Evolutionary conservation across 1,140 invertebrate species (phyloP).

Genomic region (Onthophagus taurus): DNA sequence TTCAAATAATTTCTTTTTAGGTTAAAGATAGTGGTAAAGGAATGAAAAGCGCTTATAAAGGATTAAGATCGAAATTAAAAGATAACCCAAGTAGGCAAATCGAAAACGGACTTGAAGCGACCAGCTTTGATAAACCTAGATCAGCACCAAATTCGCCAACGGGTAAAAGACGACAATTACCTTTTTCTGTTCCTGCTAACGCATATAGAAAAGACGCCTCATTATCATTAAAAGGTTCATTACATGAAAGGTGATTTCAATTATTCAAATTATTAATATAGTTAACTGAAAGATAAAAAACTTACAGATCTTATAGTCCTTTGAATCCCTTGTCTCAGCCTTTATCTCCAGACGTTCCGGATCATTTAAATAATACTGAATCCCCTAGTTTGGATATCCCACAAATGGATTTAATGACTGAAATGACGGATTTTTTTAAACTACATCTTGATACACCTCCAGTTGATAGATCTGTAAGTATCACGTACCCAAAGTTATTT

Average conservation of each 20-base stretch:
- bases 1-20: conserved; percentile 34
- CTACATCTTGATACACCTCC: conserved; percentile 40
- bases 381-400: conserved; percentile 38
- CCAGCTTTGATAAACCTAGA: conserved; percentile 42
- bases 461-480: conserved; percentile 47
- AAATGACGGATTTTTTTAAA: conserved; percentile 53
- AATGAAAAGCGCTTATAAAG: conserved; percentile 64
- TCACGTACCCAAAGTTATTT: too few species aligned
- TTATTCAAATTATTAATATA: background rate
- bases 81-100: conserved; percentile 36
- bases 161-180: conserved; percentile 41
- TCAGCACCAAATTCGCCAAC: conserved; percentile 61
- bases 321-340: conserved; percentile 37
- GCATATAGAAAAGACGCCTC: conserved; percentile 45
- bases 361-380: conserved; percentile 37
- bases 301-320: conserved; percentile 46
- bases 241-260: conserved; percentile 24
- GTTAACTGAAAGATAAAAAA: background rate
- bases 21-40: conserved; percentile 68
- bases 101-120: conserved; percentile 37
- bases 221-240: conserved; percentile 39
- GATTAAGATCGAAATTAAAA: conserved; percentile 54
- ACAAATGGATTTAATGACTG: conserved; percentile 55
- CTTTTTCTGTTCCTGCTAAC: conserved; percentile 39
- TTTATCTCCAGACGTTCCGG: conserved; percentile 42